Percentiles rank a stretch among this genome's conserved stretches.
Evolutionary conservation across 1,140 invertebrate genomes (phyloP).

Genomic region (Magallana gigas): DNA sequence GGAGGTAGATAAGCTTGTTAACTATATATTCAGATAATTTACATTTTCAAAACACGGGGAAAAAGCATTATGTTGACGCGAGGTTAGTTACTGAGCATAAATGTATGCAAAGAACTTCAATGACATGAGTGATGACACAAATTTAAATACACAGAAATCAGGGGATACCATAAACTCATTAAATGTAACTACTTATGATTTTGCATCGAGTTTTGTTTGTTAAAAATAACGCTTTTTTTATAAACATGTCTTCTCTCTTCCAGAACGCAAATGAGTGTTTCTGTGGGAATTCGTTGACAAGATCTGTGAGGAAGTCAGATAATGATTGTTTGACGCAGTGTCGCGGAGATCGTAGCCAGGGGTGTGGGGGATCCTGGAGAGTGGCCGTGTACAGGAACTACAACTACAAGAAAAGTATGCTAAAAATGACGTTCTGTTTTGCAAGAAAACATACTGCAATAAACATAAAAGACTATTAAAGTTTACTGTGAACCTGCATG

Average conservation of each 20-base stretch:
- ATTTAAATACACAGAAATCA: too few relatives aligned
- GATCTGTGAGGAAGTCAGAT: background rate
- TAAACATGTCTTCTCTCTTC: background rate
- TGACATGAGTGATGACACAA: too few relatives aligned
- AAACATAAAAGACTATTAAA: background rate
- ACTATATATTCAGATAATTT: too few relatives aligned
- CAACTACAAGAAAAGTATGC: background rate
- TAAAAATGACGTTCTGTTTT: background rate
- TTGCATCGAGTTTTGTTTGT: too few relatives aligned
- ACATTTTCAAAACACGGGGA: too few relatives aligned
- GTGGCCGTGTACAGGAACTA: slow-evolving; percentile 1
- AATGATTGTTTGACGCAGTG: background rate
- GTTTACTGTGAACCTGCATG: too few relatives aligned
- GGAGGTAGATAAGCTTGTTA: background rate
- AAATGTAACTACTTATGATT: too few relatives aligned
- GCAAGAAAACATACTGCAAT: background rate
- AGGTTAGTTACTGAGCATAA: too few relatives aligned
- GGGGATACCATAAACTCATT: too few relatives aligned
- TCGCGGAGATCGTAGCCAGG: background rate
- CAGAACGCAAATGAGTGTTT: background rate
- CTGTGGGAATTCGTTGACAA: background rate
- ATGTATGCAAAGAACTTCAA: too few relatives aligned
- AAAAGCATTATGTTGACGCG: too few relatives aligned
- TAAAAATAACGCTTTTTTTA: too few relatives aligned
- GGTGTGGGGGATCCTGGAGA: background rate